Base-by-base conservation (phyloP, 1,140 invertebrate genomes). In the Ceratina calcarata region DNA sequence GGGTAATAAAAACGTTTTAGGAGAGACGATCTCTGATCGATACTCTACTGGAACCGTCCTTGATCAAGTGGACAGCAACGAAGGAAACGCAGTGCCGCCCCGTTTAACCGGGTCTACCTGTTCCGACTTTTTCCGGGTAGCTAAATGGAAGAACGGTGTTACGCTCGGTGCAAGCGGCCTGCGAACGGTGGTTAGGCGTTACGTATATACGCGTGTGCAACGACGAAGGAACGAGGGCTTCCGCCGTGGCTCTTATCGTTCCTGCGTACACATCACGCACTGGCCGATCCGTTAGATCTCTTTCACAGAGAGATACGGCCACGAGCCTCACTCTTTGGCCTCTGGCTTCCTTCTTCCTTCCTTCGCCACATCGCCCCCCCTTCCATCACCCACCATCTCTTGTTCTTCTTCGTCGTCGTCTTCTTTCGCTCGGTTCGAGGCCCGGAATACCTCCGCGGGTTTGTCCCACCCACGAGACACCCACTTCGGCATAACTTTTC, bases 111-210 rank as follows among this genome's bases (percentile, higher is more conserved):
- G 67, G 51, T 82, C 70, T 73, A 72, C 67, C 62, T 64, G 76
- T 53, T 22, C 68, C 65, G 64, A 51, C 84, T 85, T 88, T 88
- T 91, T 87, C 84, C 82, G 84, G 85, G 81, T 86, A 87, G 87
- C 88, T 91, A 91, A 91, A 91, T 91, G 90, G 90, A 91, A 91
- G 89, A 91, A 91, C 90, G 89, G 73, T 91, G 90, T 91, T 86
- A 77, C 67, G 77, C 61, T 73, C 70, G 62, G 53, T 79, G 77
- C 70, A 74, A 60, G 45, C 78, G 74, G 65, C n/a, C 68, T 55
- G 66, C 57, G 64, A 61, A 67, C 72, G 62, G 78, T 71, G 83
- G 72, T 85, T 78, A 73, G 55, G 57, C 83, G 37, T 77, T 58
- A 58, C 82, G 73, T 84, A 75, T 84, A 57, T 73, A 84, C 73